Base-by-base conservation (phyloP, 2,113 vertebrate genomes). In the Camelus dromedarius region DNA sequence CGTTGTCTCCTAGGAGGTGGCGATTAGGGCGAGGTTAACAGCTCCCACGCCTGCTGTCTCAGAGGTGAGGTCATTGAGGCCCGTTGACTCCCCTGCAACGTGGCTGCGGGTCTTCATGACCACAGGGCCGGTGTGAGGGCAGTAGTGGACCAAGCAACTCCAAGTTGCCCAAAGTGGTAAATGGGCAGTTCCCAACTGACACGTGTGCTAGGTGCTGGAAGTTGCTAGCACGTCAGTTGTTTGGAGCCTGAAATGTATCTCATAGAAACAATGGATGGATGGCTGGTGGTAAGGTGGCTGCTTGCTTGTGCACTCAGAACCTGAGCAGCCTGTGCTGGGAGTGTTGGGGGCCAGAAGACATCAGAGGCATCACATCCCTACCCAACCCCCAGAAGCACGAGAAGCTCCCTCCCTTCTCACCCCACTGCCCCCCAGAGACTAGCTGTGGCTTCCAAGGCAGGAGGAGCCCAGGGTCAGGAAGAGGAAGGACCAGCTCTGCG, bases 41-140 rank as follows among this genome's bases (percentile, higher is more conserved):
- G 22, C 18, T 38, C 19, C 11, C 48, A 6, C 42, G 30, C 32
- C 52, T 8, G 22, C 19, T 42, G 38, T 42, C 38, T 42, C 38
- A 42, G 38, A 42, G 38, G 38, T 42, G 38, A 42, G 10, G 52
- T 35, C 70, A 32, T 24, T 2, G 19, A 11, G 35, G 3, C 24
- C 35, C 46, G 32, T 20, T 8, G 24, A 67, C 32, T 24, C 35
- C 1, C 0, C 12, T 2, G n/a, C 48, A 46, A 19, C 0, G 10
- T 24, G 38, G 56, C 13, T 42, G 0, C 0, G 6, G 35, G 4
- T 48, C 22, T 73, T 30, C 54, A 38, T 1, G 19, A 52, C n/a
- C n/a, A 16, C 15, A 13, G 30, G 64, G 11, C 32, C 54, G 38
- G 38, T 42, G 38, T 42, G 38, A 42, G 38, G 38, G 38, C 38